Conservation (phyloP, 2,888 invertebrate species). For the Hofmannophila pseudospretella region DNA sequence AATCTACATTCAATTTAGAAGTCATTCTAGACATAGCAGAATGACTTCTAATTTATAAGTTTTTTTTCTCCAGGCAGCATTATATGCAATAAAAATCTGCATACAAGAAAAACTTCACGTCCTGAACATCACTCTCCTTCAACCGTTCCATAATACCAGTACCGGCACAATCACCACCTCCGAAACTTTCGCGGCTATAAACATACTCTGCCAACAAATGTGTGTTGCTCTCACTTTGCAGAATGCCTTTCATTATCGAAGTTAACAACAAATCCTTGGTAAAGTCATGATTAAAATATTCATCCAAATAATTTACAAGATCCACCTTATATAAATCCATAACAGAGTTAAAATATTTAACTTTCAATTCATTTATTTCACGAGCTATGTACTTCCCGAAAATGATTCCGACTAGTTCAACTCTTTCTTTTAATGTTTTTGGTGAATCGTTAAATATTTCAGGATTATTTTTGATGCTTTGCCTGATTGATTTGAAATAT, state of each 20-base stretch:
- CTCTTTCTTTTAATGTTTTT: slow-evolving; percentile 25
- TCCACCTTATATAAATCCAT: slow-evolving; percentile 29
- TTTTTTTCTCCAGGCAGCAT: too few relatives aligned
- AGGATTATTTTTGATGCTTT: slow-evolving; percentile 29
- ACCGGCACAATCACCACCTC: background rate
- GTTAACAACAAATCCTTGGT: background rate
- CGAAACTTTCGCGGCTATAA: background rate
- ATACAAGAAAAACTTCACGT: slow-evolving; percentile 1
- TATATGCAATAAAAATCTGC: too few relatives aligned
- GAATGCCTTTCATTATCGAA: slow-evolving; percentile 6
- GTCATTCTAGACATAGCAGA: too few relatives aligned
- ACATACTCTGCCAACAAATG: slow-evolving; percentile 1
- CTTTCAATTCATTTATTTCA: slow-evolving; percentile 31
- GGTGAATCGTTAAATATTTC: slow-evolving; percentile 28
- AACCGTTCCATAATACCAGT: background rate
- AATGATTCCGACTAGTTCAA: slow-evolving; percentile 32
- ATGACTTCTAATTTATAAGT: too few relatives aligned
- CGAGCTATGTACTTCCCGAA: slow-evolving; percentile 38
- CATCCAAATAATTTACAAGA: slow-evolving; percentile 23
- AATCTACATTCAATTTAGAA: too few relatives aligned
- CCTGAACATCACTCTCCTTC: background rate
- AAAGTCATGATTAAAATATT: slow-evolving; percentile 14
- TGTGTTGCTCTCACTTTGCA: slow-evolving; percentile 1
- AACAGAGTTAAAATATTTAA: slow-evolving; percentile 37
- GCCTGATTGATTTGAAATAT: slow-evolving; percentile 40